Conservation (phyloP, 2,113 vertebrate species). For the Aegithalos caudatus region DNA sequence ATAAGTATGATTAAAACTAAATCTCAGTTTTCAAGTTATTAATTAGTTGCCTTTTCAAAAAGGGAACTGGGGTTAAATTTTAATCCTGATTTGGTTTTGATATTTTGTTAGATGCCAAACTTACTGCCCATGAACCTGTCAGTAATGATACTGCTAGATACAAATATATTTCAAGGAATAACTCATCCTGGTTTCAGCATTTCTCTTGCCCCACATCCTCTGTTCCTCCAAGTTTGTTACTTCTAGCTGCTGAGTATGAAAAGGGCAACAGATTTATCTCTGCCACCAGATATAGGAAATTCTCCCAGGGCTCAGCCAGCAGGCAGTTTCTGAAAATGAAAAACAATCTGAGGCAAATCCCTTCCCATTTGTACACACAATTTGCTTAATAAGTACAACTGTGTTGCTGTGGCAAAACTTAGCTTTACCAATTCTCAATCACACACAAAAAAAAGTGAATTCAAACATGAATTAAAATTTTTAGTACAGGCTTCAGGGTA, state of each 20-base stretch:
- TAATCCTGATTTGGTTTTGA: neutral
- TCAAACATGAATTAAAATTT: neutral
- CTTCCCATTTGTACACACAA: neutral
- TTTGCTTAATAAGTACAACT: neutral
- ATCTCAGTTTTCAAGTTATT: neutral
- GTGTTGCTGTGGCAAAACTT: neutral
- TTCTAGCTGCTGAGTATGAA: neutral
- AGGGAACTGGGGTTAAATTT: neutral
- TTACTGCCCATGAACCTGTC: neutral
- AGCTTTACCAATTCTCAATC: neutral
- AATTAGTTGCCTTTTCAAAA: neutral
- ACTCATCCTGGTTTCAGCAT: neutral
- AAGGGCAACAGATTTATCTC: neutral
- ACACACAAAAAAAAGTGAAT: neutral
- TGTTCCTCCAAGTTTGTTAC: neutral
- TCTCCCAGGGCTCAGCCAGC: neutral
- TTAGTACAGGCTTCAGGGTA: neutral
- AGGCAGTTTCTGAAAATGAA: neutral
- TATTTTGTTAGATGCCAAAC: neutral
- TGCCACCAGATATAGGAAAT: neutral
- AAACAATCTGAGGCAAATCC: neutral
- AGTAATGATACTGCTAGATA: neutral
- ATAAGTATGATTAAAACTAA: neutral
- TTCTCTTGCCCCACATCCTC: neutral
- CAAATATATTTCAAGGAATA: neutral